A percentile compares a stretch with the other conserved stretches of the same genome.
Evolutionary conservation across 2,888 invertebrate species (phyloP).

Genomic region (Micoletzkya japonica): DNA sequence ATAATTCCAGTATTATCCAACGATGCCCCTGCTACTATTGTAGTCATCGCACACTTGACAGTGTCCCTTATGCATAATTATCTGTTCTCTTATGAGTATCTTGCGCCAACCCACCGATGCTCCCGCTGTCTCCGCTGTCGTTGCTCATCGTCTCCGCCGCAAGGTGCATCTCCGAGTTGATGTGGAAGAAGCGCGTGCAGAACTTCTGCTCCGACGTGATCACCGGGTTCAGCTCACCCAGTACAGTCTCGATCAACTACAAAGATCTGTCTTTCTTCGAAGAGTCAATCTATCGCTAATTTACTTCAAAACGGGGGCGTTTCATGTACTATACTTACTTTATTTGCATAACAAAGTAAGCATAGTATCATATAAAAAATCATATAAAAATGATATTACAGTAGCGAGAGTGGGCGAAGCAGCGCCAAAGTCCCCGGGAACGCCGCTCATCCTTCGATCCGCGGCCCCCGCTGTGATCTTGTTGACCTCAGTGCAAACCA

Average conservation of each 20-base stretch:
- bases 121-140: slow-evolving; percentile 47
- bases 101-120: slow-evolving; percentile 21
- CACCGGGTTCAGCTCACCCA: slow-evolving; percentile 85
- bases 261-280: too few relatives aligned
- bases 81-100: neutral
- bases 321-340: too few relatives aligned
- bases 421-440: slow-evolving; percentile 3
- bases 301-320: too few relatives aligned
- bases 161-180: slow-evolving; percentile 70
- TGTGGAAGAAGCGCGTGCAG: slow-evolving; percentile 86
- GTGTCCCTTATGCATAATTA: too few relatives aligned
- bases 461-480: neutral
- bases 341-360: neutral
- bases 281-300: too few relatives aligned
- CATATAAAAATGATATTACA: neutral
- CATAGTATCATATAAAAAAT: neutral
- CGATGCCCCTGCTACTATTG: too few relatives aligned
- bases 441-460: neutral
- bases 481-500: slow-evolving; percentile 29
- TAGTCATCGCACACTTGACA: too few relatives aligned
- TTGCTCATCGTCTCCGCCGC: slow-evolving; percentile 51
- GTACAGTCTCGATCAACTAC: slow-evolving; percentile 79
- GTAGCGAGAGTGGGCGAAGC: slow-evolving; percentile 8
- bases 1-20: too few relatives aligned
- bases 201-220: slow-evolving; percentile 93